These are phyloP conservation scores for Dinocampus coccinellae DNA, from an alignment of 2,888 invertebrate species.

Conservation along the genomic window DNA sequence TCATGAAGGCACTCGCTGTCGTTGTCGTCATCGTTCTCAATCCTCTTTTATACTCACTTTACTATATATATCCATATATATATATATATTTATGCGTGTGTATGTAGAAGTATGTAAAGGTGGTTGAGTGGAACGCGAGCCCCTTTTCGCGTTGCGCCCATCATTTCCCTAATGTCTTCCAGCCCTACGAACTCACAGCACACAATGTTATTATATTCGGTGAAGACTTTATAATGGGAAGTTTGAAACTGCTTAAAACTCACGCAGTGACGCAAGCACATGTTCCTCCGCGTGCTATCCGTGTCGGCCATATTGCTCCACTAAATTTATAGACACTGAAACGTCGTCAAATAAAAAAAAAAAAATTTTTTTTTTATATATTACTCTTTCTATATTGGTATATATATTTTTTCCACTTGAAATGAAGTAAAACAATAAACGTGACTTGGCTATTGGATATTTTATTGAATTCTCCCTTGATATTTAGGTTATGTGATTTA, in stretches of 20 bases:
- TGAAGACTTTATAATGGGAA: conserved; percentile 68
- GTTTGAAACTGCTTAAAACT: conserved; percentile 66
- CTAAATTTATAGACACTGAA: conserved; percentile 40
- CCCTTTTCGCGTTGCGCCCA: conserved; percentile 14
- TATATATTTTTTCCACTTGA: not conserved
- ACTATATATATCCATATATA: not conserved
- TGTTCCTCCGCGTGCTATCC: conserved; percentile 27
- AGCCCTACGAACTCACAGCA: conserved; percentile 57
- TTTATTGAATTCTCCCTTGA: not conserved
- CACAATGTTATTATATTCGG: conserved; percentile 66
- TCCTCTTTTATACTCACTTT: not conserved
- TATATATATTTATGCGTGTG: not conserved
- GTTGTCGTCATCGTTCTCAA: not conserved
- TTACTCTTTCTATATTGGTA: not conserved
- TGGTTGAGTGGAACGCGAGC: conserved; percentile 14
- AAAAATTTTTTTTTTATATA: not conserved
- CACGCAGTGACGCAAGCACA: conserved; percentile 45
- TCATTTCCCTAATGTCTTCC: conserved; percentile 69
- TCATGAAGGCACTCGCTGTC: conserved; percentile 22
- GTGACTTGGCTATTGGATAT: not conserved
- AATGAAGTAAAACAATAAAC: not conserved
- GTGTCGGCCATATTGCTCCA: conserved; percentile 40
- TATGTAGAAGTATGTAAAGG: conserved; percentile 18
- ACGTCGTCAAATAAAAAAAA: not conserved
- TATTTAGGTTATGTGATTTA: too few relatives aligned